Conservation (phyloP, 2,113 vertebrate genomes). For the Albula glossodonta region DNA sequence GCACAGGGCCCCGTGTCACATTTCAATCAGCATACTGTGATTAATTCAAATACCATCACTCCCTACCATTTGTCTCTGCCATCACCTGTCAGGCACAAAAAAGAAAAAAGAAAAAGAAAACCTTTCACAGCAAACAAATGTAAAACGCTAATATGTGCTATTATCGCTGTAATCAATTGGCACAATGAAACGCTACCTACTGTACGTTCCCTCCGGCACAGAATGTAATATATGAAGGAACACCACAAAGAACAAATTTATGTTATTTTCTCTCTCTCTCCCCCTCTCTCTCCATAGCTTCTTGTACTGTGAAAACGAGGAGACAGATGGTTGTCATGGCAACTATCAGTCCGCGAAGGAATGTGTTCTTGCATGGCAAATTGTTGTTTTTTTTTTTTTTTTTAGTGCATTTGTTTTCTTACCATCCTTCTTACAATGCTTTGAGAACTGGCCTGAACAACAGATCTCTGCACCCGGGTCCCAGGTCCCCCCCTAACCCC, state of each 20-base stretch:
- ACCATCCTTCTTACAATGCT: neutral
- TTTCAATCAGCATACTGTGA: neutral
- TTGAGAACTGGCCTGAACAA: neutral
- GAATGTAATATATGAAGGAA: neutral
- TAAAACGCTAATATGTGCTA: neutral
- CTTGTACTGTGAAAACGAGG: conserved; percentile 52
- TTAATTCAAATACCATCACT: neutral
- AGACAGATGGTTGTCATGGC: conserved; percentile 75
- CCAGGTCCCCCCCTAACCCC: neutral
- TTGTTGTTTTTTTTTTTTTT: conserved; percentile 30
- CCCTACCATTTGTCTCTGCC: neutral
- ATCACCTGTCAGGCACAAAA: neutral
- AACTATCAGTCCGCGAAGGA: conserved; percentile 66
- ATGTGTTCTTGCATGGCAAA: conserved; percentile 60
- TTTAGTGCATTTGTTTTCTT: neutral
- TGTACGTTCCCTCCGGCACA: neutral
- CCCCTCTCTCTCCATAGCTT: conserved; percentile 48
- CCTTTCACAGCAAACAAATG: neutral
- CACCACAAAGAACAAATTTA: neutral
- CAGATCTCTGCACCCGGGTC: neutral
- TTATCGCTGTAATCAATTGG: neutral
- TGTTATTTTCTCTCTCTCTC: neutral
- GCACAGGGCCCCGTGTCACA: neutral
- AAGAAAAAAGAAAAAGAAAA: neutral
- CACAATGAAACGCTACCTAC: neutral